Evolutionary conservation across 2,888 invertebrate genomes (phyloP), one percentile per base, ranked within the genome.

Genomic region (Endotricha flammealis): DNA sequence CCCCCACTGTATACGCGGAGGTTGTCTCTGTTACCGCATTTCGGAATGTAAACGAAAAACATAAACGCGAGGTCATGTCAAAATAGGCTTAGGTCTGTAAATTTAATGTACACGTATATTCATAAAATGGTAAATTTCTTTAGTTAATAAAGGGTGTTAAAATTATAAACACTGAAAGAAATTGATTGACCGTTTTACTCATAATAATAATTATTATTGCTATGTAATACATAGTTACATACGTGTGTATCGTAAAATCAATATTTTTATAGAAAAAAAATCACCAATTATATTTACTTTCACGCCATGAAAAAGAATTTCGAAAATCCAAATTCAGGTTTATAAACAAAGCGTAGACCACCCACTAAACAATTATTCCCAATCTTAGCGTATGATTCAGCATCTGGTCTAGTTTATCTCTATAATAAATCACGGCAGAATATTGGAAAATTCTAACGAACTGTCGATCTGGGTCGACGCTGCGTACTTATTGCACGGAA

Each of bases 321-420:
- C 7, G 20, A n/a, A n/a, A n/a, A n/a, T 20, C 20, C 3, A 12
- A 22, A 31, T 6, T 12, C 22, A 7, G 17, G 51, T 48, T 42
- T 51, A 53, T 64, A 68, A 71, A 67, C 63, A 69, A 64, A 56
- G 54, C 50, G 57, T 43, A 59, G 77, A 67, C 79, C 78, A 73
- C 72, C 70, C 74, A 70, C 59, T 63, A 50, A 49, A 57, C 59
- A 60, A 58, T 56, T 62, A 57, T 49, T 48, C 52, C 45, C 57
- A 63, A 62, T 64, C 56, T 58, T 60, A 39, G 35, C 33, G 41
- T 39, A 66, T 64, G 64, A 68, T 69, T 59, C 56, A 54, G 57
- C 77, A 72, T 74, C 71, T 76, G 79, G 57, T 53, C 45, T 57
- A 57, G 70, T 83, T 81, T 78, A 82, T 78, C 70, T 56, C 56